These are phyloP conservation scores for Ooceraea biroi DNA, from an alignment of 1,140 invertebrate genomes.

Conservation along the genomic window DNA sequence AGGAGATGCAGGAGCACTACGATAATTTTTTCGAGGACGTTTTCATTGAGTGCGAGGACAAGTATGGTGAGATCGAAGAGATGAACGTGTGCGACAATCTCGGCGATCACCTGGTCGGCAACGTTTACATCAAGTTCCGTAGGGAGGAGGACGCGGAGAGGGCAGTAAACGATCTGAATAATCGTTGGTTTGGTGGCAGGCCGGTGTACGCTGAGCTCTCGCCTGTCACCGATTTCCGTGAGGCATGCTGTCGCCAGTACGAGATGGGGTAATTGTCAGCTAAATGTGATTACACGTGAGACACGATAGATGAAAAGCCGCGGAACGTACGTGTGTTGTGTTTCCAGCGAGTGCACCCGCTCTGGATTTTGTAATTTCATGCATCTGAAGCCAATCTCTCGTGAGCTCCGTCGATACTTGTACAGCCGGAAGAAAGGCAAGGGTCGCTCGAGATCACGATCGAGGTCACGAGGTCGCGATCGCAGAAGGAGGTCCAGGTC, in stretches of 20 bases:
- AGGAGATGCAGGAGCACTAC: conserved; percentile 99
- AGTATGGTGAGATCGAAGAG: conserved; percentile 99
- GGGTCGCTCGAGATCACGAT: conserved; percentile 83
- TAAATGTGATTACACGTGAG: neutral
- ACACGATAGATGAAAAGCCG: neutral
- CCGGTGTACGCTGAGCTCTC: conserved; percentile 99
- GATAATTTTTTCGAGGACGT: conserved; percentile 99
- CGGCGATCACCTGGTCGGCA: conserved; percentile 99
- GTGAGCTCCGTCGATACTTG: conserved; percentile 93
- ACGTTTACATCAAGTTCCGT: conserved; percentile 99
- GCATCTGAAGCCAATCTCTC: conserved; percentile 99
- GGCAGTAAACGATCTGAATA: conserved; percentile 97
- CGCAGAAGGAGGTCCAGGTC: conserved; percentile 84
- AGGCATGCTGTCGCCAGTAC: conserved; percentile 99
- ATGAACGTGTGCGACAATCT: conserved; percentile 99
- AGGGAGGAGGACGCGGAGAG: conserved; percentile 99
- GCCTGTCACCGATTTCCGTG: conserved; percentile 99
- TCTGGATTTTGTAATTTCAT: conserved; percentile 99
- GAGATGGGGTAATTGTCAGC: conserved; percentile 93
- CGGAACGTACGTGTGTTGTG: neutral
- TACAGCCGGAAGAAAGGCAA: conserved; percentile 82
- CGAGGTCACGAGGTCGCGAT: conserved; percentile 77
- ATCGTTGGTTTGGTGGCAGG: conserved; percentile 99
- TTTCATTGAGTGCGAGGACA: conserved; percentile 98
- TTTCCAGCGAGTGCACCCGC: conserved; percentile 94